A percentile compares a stretch with the other conserved stretches of the same genome.
These are phyloP conservation scores for Nomada fabriciana DNA, from an alignment of 2,888 invertebrate species.

Conservation along the genomic window DNA sequence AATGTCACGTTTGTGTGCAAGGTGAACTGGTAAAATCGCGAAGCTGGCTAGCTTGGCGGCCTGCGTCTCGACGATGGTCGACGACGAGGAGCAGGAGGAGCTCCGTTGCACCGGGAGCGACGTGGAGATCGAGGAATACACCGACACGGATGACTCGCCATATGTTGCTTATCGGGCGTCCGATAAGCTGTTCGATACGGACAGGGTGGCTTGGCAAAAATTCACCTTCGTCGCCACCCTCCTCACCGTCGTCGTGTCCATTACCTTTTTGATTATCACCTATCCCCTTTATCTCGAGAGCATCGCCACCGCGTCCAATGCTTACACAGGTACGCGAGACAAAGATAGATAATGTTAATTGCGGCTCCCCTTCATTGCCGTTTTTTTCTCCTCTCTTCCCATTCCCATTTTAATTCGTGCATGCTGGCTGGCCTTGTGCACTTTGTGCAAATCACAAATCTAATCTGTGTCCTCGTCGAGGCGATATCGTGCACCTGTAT, in stretches of 20 bases:
- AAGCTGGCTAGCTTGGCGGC: conserved; percentile 70
- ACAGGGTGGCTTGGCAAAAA: conserved; percentile 81
- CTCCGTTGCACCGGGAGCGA: conserved; percentile 80
- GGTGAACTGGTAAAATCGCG: conserved; percentile 13
- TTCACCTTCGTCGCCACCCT: conserved; percentile 85
- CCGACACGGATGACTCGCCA: conserved; percentile 81
- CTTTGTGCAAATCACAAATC: too few relatives aligned
- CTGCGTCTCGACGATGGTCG: conserved; percentile 79
- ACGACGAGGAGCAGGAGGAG: conserved; percentile 82
- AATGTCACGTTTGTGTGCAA: neutral
- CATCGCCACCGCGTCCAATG: conserved; percentile 80
- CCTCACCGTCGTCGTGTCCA: conserved; percentile 84
- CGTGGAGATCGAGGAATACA: conserved; percentile 81
- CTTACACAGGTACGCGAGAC: conserved; percentile 77
- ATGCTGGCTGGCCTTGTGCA: too few relatives aligned
- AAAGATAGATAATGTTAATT: conserved; percentile 1
- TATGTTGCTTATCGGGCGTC: conserved; percentile 77
- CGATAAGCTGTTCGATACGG: conserved; percentile 81
- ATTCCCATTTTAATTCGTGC: neutral
- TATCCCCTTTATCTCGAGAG: conserved; percentile 86
- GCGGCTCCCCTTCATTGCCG: neutral
- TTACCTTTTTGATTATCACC: conserved; percentile 85
- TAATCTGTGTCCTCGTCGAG: too few relatives aligned
- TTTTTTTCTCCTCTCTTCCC: too few relatives aligned
- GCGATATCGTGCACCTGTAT: too few relatives aligned